Evolutionary conservation across 2,113 vertebrate species (phyloP), one percentile per base, ranked within the genome.

Genomic region (Gobius niger): DNA sequence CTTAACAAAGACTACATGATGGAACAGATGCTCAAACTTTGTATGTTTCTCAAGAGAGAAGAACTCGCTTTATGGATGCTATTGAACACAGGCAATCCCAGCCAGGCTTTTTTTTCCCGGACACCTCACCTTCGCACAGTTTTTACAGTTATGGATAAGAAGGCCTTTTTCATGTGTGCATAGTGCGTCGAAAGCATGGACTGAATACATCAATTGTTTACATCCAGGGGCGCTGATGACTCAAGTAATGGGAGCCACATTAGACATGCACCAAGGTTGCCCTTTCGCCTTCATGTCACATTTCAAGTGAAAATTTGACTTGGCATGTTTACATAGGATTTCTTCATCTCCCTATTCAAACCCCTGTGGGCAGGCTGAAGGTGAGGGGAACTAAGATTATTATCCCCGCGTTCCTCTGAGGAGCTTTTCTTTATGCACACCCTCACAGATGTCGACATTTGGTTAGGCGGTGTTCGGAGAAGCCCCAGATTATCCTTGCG

Each of bases 381-480:
- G 88, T 90, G 88, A 90, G 83, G 79, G 83, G 64, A 86, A 90
- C 87, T 88, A 90, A 90, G 90, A 89, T 90, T 90, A 86, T 89
- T 91, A 83, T 90, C 90, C 90, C 90, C 86, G 74, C 70, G 72
- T 87, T 88, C 80, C 88, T 90, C 89, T 69, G 85, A 86, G 90
- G 87, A 87, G 90, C 84, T 89, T 90, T 90, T 86, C 90, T 85
- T 90, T 80, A 88, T 88, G 89, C 87, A 87, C 88, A 89, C 89
- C 90, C 88, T 89, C 89, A 82, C 90, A 91, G 90, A 91, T 91
- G 90, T 91, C 90, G 88, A 91, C 90, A 91, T 91, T 90, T 91
- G 89, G 90, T 90, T 89, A 89, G 88, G 87, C 88, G 81, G 89
- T 91, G 90, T 90, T 86, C 85, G 78, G 84, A 80, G 89, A 90